A percentile compares a stretch with the other conserved stretches of the same genome.
Evolutionary conservation across 2,797 vertebrate species (phyloP).

Genomic region (Benthosema pterotum): DNA sequence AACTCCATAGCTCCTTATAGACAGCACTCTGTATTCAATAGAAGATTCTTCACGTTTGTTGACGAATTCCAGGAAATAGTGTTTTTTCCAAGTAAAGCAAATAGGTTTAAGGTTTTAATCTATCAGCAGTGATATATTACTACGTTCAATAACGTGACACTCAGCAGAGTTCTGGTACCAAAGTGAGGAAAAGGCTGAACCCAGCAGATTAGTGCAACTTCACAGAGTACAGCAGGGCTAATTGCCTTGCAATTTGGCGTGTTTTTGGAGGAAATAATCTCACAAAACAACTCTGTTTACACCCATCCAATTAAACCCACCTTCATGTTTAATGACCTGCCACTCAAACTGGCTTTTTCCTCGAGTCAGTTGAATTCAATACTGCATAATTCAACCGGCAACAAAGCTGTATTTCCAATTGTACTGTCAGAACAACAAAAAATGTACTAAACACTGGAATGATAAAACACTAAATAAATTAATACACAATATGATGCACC

Average conservation of each 20-base stretch:
- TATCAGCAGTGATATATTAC: conserved; percentile 23
- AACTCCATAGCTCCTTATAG: no score
- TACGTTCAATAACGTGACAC: conserved; percentile 5
- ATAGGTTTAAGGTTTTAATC: background rate
- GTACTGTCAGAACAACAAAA: conserved; percentile 18
- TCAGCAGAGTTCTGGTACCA: conserved; percentile 24
- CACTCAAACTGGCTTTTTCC: conserved; percentile 34
- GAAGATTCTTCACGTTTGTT: background rate
- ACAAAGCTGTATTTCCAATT: conserved; percentile 28
- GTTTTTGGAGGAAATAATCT: conserved; percentile 10
- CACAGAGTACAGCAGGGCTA: conserved; percentile 24
- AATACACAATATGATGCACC: conserved; percentile 7
- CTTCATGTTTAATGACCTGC: conserved; percentile 43
- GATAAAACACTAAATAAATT: conserved; percentile 17
- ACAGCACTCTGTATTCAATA: no score
- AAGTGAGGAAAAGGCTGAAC: conserved; percentile 1
- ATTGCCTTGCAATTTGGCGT: conserved; percentile 44
- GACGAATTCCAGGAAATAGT: background rate
- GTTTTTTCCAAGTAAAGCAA: no score
- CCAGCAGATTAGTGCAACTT: conserved; percentile 29
- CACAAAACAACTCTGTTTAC: conserved; percentile 39
- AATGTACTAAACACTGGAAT: conserved; percentile 15
- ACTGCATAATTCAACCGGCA: conserved; percentile 33
- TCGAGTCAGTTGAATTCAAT: conserved; percentile 51
- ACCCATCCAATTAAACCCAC: conserved; percentile 49